phyloP scores from a whole-genome alignment of 2,113 vertebrate genomes.

The Salvelinus fontinalis region DNA sequence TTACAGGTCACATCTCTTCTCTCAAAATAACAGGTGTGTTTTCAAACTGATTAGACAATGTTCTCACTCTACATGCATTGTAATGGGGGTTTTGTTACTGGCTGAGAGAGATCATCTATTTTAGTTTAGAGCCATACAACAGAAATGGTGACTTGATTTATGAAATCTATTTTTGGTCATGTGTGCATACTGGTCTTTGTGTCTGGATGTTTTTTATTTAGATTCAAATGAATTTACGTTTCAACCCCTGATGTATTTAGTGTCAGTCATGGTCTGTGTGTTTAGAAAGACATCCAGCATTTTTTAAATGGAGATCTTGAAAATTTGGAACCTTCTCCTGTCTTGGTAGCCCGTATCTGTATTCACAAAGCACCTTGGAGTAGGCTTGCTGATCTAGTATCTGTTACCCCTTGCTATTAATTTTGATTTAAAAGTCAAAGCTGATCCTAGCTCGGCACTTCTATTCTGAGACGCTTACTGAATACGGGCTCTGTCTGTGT shows the following conservation, averaged over 20 bases:
- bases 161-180: slow-evolving; percentile 1
- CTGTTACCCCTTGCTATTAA: no score
- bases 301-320: not conserved
- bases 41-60: not conserved
- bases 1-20: not conserved
- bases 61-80: not conserved
- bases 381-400: no score
- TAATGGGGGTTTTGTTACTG: slow-evolving; percentile 40
- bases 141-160: not conserved
- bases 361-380: no score
- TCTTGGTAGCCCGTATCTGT: no score
- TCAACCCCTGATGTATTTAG: not conserved
- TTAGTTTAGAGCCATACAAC: not conserved
- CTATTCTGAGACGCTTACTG: no score
- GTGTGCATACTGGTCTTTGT: slow-evolving; percentile 3
- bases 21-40: not conserved
- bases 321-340: not conserved
- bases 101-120: slow-evolving; percentile 33
- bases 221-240: slow-evolving; percentile 39
- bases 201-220: not conserved
- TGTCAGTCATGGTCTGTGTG: not conserved
- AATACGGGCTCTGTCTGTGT: not conserved
- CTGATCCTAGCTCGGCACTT: no score
- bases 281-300: not conserved
- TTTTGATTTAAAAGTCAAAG: no score